phyloP scores from a whole-genome alignment of 2,797 vertebrate genomes.

The Acipenser oxyrinchus region DNA sequence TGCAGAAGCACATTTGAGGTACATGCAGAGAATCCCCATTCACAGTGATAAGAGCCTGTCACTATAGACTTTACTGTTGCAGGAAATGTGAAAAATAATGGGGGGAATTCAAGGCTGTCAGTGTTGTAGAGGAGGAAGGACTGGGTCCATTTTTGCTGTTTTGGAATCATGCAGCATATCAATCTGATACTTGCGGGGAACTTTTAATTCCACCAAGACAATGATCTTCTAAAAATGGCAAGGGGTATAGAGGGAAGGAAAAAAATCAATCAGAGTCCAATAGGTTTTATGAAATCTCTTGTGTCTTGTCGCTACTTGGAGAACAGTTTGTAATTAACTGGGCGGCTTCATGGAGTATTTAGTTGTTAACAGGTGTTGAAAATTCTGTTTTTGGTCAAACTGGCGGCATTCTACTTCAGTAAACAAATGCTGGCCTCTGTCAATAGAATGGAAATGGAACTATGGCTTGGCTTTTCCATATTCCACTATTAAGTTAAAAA shows the following conservation, averaged over 20 bases:
- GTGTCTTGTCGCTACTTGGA: too few species aligned
- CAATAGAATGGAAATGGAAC: too few species aligned
- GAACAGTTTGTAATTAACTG: too few species aligned
- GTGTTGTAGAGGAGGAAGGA: background rate
- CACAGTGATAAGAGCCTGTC: too few species aligned
- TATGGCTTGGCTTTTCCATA: too few species aligned
- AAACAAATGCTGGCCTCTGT: too few species aligned
- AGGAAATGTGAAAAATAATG: background rate
- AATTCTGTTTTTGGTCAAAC: too few species aligned
- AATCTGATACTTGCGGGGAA: constrained; percentile 10
- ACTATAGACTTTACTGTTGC: background rate
- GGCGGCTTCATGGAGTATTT: too few species aligned
- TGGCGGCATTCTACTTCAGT: too few species aligned
- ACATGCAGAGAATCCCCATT: too few species aligned
- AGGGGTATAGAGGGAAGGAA: constrained; percentile 56
- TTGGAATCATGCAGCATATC: background rate
- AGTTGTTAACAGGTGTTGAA: too few species aligned
- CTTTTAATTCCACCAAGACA: constrained; percentile 46
- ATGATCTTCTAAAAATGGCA: constrained; percentile 64
- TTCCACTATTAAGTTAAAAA: too few species aligned
- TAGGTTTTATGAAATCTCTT: constrained; percentile 55
- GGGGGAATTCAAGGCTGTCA: background rate
- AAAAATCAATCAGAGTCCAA: constrained; percentile 58
- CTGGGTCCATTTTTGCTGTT: background rate
- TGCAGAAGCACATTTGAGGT: background rate